phyloP scores from a whole-genome alignment of 53 echinoderm and acorn worm species.

The Stichopus horrens region DNA sequence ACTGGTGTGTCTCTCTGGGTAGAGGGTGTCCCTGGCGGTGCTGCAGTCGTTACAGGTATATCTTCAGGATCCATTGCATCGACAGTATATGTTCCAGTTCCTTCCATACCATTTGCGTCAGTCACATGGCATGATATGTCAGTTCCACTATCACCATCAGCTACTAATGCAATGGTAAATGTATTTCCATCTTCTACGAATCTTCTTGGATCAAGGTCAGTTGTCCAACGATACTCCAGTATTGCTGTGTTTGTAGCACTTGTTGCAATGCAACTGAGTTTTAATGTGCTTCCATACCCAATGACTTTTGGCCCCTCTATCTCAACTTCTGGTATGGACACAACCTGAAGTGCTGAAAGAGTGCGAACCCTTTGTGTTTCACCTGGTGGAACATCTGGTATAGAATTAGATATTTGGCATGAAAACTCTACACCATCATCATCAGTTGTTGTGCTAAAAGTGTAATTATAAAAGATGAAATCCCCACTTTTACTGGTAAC shows the following conservation, averaged over 20 bases:
- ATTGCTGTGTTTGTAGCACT: constrained; percentile 13
- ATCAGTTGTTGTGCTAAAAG: neutral
- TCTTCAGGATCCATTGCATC: constrained; percentile 1
- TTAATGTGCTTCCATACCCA: neutral
- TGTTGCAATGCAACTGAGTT: neutral
- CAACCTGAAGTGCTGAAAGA: constrained; percentile 13
- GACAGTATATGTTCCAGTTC: neutral
- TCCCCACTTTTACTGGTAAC: neutral
- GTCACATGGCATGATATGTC: constrained; percentile 3
- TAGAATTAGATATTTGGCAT: neutral
- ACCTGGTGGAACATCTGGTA: neutral
- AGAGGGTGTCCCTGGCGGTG: neutral
- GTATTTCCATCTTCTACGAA: neutral
- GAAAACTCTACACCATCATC: constrained; percentile 3
- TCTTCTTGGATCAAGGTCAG: neutral
- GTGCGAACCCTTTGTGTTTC: neutral
- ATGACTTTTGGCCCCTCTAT: neutral
- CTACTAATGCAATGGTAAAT: neutral
- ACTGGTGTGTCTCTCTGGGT: neutral
- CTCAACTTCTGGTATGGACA: neutral
- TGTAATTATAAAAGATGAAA: constrained; percentile 42
- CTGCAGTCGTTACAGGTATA: neutral
- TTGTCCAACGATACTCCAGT: neutral
- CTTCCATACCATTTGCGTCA: constrained; percentile 20
- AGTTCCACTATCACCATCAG: constrained; percentile 3